Percentiles rank a stretch among this genome's conserved stretches.
Evolutionary conservation across 2,113 vertebrate species (phyloP).

Genomic region (Leuciscus idus): DNA sequence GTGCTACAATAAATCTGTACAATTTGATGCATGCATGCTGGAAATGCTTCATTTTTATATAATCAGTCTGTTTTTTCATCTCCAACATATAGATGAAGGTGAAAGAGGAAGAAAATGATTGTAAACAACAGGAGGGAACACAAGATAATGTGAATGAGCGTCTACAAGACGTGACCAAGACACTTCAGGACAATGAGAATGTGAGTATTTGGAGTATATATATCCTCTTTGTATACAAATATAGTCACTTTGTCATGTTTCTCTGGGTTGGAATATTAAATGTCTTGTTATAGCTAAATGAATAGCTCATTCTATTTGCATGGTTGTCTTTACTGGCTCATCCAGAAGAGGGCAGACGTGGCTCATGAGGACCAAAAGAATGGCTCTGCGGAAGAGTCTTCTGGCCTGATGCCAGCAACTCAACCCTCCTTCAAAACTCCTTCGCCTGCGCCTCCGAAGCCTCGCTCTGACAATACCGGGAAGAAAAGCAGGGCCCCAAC

Average conservation of each 20-base stretch:
- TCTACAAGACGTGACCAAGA: constrained; percentile 69
- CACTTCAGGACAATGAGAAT: constrained; percentile 81
- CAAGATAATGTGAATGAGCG: constrained; percentile 59
- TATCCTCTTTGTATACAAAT: not conserved
- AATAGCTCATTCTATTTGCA: not conserved
- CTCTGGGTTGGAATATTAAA: not conserved
- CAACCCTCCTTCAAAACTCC: constrained; percentile 30
- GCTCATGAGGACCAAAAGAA: constrained; percentile 75
- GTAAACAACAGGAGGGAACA: constrained; percentile 63
- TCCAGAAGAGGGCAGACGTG: constrained; percentile 76
- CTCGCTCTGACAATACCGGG: constrained; percentile 73
- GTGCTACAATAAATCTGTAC: not conserved
- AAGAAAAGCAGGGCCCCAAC: constrained; percentile 74
- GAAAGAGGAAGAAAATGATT: constrained; percentile 60
- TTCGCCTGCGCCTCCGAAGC: constrained; percentile 59
- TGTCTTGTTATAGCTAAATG: not conserved
- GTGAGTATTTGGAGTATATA: constrained; percentile 61
- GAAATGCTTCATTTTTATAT: not conserved
- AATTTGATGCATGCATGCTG: not conserved
- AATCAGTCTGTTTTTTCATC: not conserved
- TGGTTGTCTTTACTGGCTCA: not conserved
- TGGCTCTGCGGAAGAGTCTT: constrained; percentile 65
- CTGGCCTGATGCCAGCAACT: constrained; percentile 23
- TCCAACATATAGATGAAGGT: constrained; percentile 67
- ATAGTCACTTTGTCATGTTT: not conserved